Evolutionary conservation across 2,797 vertebrate genomes (phyloP), one percentile per base, ranked within the genome.

Genomic region (Tapirus indicus): DNA sequence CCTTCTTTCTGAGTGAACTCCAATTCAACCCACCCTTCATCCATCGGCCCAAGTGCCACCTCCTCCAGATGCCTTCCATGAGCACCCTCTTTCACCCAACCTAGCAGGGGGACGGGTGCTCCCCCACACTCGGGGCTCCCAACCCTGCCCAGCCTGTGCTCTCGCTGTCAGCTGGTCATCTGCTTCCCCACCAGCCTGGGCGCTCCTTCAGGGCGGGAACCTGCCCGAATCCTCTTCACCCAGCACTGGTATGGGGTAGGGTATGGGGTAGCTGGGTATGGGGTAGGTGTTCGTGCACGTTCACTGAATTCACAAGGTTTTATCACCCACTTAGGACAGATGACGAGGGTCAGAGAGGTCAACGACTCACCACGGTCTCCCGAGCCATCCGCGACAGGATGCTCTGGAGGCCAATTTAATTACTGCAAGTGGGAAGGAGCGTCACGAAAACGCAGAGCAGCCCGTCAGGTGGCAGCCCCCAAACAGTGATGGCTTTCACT

Each of bases 261-360:
- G 38, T 38, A 38, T 38, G 38, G 38, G 38, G 38, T 38, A 38
- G 38, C 38, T 38, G 38, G 29, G 35, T 6, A 6, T 7, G 2
- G 2, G 54, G 54, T 4, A 47, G 11, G 6, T 10, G 2, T 47
- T 69, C 18, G 5, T 7, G 16, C 66, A 47, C 0, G 0, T 32
- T 27, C 58, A 2, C 83, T 10, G 56, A 56, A 64, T 18, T 23
- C n/a, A 12, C 2, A 0, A 7, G 13, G n/a, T 27, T 2, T 10
- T 2, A 2, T 1, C 20, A 9, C 25, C n/a, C 38, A 68, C 4
- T 5, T 0, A 52, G 6, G 18, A 9, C 7, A 29, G 25, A 25
- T 0, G 49, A 17, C 10, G 38, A 52, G 21, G 44, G 20, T 56
- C 54, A 56, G 79, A 44, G 38, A 85, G 52, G 20, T 21, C 86